Conservation (phyloP, 2,113 vertebrate genomes). For the Lathamus discolor region DNA sequence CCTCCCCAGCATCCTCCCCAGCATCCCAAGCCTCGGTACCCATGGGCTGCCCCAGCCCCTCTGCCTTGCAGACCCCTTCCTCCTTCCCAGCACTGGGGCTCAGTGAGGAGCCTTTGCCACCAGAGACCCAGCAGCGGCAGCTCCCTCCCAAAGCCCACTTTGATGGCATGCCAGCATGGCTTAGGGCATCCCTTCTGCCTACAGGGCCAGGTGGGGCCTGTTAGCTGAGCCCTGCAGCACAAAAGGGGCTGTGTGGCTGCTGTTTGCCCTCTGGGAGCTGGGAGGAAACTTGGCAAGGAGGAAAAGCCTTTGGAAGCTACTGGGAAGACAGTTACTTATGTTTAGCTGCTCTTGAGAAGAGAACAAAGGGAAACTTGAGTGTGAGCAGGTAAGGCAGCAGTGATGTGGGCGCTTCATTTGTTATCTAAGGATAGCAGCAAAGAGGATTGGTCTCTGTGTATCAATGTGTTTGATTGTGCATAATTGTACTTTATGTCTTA, state of each 20-base stretch:
- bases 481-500: neutral
- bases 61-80: neutral
- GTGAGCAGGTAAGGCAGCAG: neutral
- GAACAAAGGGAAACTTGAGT: slow-evolving; percentile 5
- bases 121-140: neutral
- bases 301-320: neutral
- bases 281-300: slow-evolving; percentile 26
- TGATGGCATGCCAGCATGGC: neutral
- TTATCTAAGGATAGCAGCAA: neutral
- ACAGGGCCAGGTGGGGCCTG: neutral
- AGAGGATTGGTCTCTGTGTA: neutral
- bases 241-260: slow-evolving; percentile 36
- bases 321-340: neutral
- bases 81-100: rapidly evolving
- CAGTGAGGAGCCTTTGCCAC: rapidly evolving
- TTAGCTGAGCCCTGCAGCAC: neutral
- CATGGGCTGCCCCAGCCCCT: rapidly evolving
- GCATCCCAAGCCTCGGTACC: rapidly evolving
- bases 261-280: neutral
- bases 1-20: neutral
- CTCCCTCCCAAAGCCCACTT: neutral
- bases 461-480: neutral
- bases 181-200: neutral
- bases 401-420: neutral
- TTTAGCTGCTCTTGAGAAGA: neutral